phyloP scores from a whole-genome alignment of 2,113 vertebrate species.

The Dasypus novemcinctus region DNA sequence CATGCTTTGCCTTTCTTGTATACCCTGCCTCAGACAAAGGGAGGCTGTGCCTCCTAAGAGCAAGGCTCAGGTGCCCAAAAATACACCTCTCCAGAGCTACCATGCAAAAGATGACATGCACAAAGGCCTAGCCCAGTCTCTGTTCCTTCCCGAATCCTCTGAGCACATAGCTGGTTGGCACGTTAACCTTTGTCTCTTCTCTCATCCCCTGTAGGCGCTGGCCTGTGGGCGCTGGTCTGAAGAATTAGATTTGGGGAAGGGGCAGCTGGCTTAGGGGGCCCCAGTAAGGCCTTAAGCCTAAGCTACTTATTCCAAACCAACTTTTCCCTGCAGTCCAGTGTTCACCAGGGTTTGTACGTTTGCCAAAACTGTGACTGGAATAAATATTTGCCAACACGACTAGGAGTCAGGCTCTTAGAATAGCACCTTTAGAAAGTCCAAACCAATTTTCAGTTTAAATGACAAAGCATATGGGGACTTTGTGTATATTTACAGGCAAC shows the following conservation, averaged over 20 bases:
- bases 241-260: neutral
- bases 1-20: neutral
- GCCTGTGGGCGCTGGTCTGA: too few relatives aligned
- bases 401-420: neutral
- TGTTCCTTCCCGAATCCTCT: neutral
- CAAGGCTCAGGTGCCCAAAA: neutral
- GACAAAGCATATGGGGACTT: neutral
- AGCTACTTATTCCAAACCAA: neutral
- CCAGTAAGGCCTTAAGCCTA: neutral
- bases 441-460: neutral
- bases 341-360: rapidly evolving
- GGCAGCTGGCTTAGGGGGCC: neutral
- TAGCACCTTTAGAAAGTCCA: neutral
- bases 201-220: rapidly evolving
- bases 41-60: neutral
- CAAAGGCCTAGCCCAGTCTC: neutral
- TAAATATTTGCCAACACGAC: neutral
- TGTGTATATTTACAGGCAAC: neutral
- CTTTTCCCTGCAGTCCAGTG: neutral
- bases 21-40: too few relatives aligned
- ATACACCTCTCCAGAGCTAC: neutral
- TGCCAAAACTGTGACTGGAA: neutral
- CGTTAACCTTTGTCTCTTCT: too few relatives aligned
- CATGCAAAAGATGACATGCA: neutral
- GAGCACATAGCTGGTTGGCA: rapidly evolving